Evolutionary conservation across 92 coral and sea anemone genomes (phyloP), one percentile per base, ranked within the genome.

Genomic region (Bergia sp.): DNA sequence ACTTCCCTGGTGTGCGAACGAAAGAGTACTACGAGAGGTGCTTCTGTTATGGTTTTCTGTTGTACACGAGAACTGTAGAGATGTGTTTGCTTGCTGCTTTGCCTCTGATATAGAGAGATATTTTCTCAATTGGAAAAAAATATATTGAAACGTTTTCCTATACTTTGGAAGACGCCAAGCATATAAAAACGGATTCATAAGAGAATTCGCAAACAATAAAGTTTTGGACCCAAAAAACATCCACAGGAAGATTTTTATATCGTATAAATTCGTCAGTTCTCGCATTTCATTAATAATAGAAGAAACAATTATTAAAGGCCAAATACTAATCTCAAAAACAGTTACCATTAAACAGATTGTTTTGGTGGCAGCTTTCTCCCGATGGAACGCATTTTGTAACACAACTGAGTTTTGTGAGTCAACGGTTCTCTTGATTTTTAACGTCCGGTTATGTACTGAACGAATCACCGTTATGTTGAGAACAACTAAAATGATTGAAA

Each of bases 131-230:
- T 36, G 37, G 20, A 13, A 18, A 4, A 77, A 15, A 77, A 77
- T 12, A 13, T 43, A 39, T 20, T 20, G 81, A 77, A 88, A 88
- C 42, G 87, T 53, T 74, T 81, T 81, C 37, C 91, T 76, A 18
- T 80, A 80, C 5, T 88, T 88, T 43, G 86, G 81, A 78, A 88
- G 77, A 53, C 58, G 91, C 74, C 79, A 40, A 49, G 85, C 55
- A 16, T 88, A 88, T 16, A 88, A 47, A 5, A 71, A 81, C 3
- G 91, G 91, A 82, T 88, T 88, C 1, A 82, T 37, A 11, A 82
- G 64, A 9, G 85, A 88, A 72, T 73, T 82, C 12, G 67, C 13
- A 23, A 16, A 15, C n/a, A 29, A 13, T 42, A 77, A 43, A 5
- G 16, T 7, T 18, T 5, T 29, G 3, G 53, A 49, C 55, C 18